These are phyloP conservation scores for Eueides isabella DNA, from an alignment of 1,140 invertebrate genomes.

Conservation along the genomic window DNA sequence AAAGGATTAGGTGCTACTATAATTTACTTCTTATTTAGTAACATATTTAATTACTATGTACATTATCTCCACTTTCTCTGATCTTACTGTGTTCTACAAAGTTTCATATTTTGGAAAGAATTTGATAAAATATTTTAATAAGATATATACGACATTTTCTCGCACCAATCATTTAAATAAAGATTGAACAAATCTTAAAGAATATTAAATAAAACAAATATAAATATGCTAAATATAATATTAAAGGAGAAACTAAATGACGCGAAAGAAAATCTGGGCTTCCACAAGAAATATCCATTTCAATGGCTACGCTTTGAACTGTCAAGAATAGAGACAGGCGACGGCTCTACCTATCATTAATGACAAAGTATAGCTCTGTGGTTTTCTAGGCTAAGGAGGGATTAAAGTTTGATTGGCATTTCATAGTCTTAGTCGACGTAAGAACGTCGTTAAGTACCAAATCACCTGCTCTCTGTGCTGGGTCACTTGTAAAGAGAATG, in stretches of 20 bases:
- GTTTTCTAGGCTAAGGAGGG: conserved; percentile 21
- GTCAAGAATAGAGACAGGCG: conserved; percentile 15
- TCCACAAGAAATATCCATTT: conserved; percentile 37
- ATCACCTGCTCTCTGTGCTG: conserved; percentile 49
- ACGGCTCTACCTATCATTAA: conserved; percentile 10
- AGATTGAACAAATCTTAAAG: no score
- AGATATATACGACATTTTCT: no score
- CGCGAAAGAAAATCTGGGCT: not conserved
- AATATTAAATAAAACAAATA: no score
- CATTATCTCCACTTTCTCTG: no score
- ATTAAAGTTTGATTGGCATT: conserved; percentile 68
- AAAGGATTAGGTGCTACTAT: not conserved
- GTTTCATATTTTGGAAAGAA: no score
- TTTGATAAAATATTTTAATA: no score
- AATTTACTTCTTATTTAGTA: not conserved
- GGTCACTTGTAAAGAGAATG: conserved; percentile 38
- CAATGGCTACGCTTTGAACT: conserved; percentile 39
- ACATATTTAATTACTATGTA: no score
- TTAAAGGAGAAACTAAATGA: not conserved
- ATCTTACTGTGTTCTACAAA: no score
- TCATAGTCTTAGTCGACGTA: conserved; percentile 50
- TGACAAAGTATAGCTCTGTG: conserved; percentile 7
- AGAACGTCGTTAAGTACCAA: conserved; percentile 58
- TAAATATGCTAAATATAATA: not conserved
- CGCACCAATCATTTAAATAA: no score